Evolutionary conservation across 1,140 invertebrate species (phyloP), one percentile per base, ranked within the genome.

Genomic region (Lordiphosa collinella): DNA sequence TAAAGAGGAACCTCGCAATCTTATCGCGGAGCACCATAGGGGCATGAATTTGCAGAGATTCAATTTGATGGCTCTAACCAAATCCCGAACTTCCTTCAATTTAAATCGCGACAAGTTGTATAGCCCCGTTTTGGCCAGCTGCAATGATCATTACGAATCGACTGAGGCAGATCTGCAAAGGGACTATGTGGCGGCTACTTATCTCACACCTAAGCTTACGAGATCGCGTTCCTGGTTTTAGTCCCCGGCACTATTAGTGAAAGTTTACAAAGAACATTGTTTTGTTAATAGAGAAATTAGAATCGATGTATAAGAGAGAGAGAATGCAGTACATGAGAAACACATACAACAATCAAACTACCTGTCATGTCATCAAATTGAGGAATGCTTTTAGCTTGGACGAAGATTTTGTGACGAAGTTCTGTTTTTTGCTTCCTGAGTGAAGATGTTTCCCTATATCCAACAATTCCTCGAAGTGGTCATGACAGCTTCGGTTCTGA

Each of bases 331-430:
- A 34, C 16, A 13, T 40, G 9, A 12, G 50, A 36, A 7, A 6
- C 22, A 25, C 22, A 25, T 7, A 7, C 6, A 25, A 25, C 22
- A 43, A 52, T 57, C 63, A 66, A 70, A 70, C 58, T 57, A 53
- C 53, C 46, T 53, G 64, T 67, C 68, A 67, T 67, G 57, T 59
- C 25, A 55, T 65, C 61, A 65, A 31, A 25, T 40, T 11, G 49
- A 61, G 55, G 82, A 80, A 80, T 75, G 71, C 76, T 80, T 76
- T 82, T 80, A 80, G 57, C 53, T 47, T 60, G 61, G 68, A 71
- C 59, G 67, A 47, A 55, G 56, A 38, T 52, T 11, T 37, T 14
- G 18, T 40, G 36, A 82, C 62, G 84, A 82, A 82, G 61, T 71
- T 74, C 10, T 82, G 76, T 82, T 80, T 65, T n/a, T 49, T 9